Evolutionary conservation across 1,140 invertebrate genomes (phyloP).

Genomic region (Phenacoccus solenopsis): DNA sequence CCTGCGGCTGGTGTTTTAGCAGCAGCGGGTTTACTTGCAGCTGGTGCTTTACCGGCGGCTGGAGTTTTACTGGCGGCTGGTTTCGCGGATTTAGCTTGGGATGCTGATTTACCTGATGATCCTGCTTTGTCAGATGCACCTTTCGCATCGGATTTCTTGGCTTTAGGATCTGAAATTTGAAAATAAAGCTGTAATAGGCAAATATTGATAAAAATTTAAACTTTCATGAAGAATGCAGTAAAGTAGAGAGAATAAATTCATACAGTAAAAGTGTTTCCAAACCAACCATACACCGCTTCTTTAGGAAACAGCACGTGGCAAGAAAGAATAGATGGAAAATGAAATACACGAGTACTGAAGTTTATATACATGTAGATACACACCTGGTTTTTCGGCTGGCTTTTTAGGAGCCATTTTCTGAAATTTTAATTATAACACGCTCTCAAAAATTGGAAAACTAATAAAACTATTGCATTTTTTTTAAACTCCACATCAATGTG

Average conservation of each 20-base stretch:
- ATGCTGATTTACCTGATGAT: constrained; percentile 1
- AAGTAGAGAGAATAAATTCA: background rate
- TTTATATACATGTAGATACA: background rate
- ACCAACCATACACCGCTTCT: too few relatives aligned
- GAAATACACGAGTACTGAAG: background rate
- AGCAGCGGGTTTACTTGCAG: constrained; percentile 17
- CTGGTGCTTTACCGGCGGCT: constrained; percentile 27
- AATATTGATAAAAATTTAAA: background rate
- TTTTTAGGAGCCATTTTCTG: constrained; percentile 6
- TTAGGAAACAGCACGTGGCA: constrained; percentile 6
- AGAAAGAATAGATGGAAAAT: background rate
- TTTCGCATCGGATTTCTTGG: constrained; percentile 34
- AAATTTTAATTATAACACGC: background rate
- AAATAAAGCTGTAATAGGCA: background rate
- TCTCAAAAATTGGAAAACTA: background rate
- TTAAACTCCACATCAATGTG: background rate
- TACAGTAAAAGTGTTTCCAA: background rate
- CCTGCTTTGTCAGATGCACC: constrained; percentile 26
- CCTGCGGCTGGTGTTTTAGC: constrained; percentile 22
- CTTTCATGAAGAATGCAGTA: background rate
- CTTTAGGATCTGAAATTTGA: background rate
- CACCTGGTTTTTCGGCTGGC: background rate
- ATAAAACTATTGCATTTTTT: background rate
- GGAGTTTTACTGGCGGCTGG: constrained; percentile 27
- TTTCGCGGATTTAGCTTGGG: constrained; percentile 19